Evolutionary conservation across 2,888 invertebrate species (phyloP), one percentile per base, ranked within the genome.

Genomic region (Vesta saturnalis): DNA sequence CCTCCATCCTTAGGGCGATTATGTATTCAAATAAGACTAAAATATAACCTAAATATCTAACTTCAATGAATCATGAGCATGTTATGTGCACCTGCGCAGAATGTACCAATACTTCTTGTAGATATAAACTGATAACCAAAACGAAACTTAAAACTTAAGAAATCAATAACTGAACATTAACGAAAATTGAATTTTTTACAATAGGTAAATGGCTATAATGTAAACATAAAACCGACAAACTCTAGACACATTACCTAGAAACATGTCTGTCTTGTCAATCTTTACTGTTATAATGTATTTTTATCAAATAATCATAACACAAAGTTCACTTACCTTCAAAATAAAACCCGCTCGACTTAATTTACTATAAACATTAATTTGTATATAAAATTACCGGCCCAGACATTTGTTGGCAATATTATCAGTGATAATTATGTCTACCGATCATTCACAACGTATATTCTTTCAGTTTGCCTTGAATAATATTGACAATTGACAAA

Each of bases 251-350:
- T 39, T 39, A 10, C 39, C 39, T n/a, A n/a, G 39, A 39, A 39
- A n/a, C 8, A n/a, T n/a, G n/a, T n/a, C n/a, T n/a, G n/a, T n/a
- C n/a, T n/a, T n/a, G 12, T 39, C 39, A 39, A 39, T 39, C 39
- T n/a, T 39, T 39, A 16, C 18, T 52, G 52, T 12, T 18, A 19
- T 52, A 19, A 52, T 5, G 52, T 19, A 19, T 8, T 21, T 52
- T 52, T 52, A 52, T 52, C 52, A 52, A 52, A 14, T 39, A n/a
- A 39, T 39, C 52, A 52, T 52, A 52, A 52, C 52, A 52, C 16
- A 12, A 52, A 52, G 52, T 52, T 52, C 52, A 52, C 19, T 52
- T 19, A 19, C 52, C 52, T 52, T 52, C 52, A 52, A 52, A 52
- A 52, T 39, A 39, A 10, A 39, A 10, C 12, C n/a, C 39, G 39